Evolutionary conservation across 2,113 vertebrate species (phyloP).

Genomic region (Benitochromis conjunctus): DNA sequence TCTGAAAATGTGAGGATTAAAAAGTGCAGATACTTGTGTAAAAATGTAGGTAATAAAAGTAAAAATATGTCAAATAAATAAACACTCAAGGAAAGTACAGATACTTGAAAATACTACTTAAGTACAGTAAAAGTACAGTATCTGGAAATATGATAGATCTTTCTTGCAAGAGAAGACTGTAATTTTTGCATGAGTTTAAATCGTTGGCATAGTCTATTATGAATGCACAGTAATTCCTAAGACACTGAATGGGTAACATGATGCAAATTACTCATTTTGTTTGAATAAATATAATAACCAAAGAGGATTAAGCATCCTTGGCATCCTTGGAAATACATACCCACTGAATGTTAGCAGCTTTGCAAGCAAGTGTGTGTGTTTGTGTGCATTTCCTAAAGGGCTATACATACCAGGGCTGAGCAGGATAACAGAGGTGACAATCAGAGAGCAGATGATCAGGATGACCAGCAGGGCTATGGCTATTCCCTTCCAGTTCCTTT

Average conservation of each 20-base stretch:
- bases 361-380: neutral
- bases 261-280: neutral
- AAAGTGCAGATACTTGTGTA: neutral
- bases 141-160: neutral
- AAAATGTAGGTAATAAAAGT: neutral
- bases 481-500: slow-evolving; percentile 99
- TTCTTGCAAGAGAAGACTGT: neutral
- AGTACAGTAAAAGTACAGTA: neutral
- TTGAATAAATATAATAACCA: neutral
- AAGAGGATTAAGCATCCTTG: neutral
- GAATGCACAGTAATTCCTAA: neutral
- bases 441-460: slow-evolving; percentile 95
- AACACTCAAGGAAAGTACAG: neutral
- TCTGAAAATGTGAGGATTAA: neutral
- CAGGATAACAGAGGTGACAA: slow-evolving; percentile 96
- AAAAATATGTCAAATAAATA: neutral
- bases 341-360: neutral
- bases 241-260: neutral
- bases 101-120: neutral
- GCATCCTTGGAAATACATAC: neutral
- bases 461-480: slow-evolving; percentile 97
- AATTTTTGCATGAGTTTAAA: neutral
- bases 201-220: neutral
- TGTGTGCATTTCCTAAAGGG: neutral
- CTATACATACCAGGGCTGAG: slow-evolving; percentile 87